phyloP scores from a whole-genome alignment of 2,888 invertebrate genomes.

The Eustalomyia histrio region DNA sequence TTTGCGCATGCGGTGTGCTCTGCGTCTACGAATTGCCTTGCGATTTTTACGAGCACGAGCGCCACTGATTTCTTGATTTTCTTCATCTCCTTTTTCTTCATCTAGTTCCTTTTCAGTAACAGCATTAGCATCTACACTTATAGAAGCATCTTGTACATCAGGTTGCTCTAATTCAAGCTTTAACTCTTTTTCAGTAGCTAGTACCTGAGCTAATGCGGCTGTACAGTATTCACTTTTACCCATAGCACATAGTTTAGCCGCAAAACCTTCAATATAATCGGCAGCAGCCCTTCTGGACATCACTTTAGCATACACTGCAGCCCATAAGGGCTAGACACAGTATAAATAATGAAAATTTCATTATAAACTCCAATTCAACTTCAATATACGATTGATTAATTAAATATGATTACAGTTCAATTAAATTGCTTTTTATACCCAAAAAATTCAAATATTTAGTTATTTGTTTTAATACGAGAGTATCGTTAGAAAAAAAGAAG shows the following conservation, averaged over 20 bases:
- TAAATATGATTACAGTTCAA: conserved; percentile 8
- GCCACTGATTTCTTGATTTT: neutral
- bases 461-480: neutral
- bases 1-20: too few relatives aligned
- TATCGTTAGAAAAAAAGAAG: neutral
- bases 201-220: too few relatives aligned
- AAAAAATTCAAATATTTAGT: neutral
- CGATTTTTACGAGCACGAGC: neutral
- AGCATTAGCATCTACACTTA: too few relatives aligned
- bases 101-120: too few relatives aligned
- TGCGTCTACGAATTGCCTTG: neutral
- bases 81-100: neutral
- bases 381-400: neutral
- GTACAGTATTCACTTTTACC: conserved; percentile 1
- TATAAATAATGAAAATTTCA: conserved; percentile 29
- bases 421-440: neutral
- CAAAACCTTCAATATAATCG: neutral
- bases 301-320: neutral
- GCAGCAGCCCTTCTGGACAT: neutral
- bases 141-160: too few relatives aligned
- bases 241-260: conserved; percentile 13
- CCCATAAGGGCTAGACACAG: conserved; percentile 5
- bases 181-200: too few relatives aligned
- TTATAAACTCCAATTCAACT: conserved; percentile 8
- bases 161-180: too few relatives aligned